phyloP scores from a whole-genome alignment of 2,888 invertebrate species.

The Geotrupes spiniger region DNA sequence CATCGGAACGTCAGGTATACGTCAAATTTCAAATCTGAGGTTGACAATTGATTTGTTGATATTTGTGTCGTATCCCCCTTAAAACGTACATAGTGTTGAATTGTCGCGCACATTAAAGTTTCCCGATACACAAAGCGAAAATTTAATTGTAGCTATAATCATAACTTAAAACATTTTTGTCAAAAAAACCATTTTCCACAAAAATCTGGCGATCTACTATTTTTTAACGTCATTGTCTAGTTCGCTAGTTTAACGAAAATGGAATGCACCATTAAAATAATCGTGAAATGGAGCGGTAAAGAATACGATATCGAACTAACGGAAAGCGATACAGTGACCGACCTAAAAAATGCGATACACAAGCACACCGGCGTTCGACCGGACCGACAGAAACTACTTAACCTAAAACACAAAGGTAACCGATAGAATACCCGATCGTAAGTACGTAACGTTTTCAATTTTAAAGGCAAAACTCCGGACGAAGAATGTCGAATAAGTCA shows the following conservation, averaged over 20 bases:
- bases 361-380: constrained; percentile 87
- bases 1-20: no score
- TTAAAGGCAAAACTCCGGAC: constrained; percentile 75
- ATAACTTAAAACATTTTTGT: no score
- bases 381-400: constrained; percentile 90
- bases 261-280: constrained; percentile 53
- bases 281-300: constrained; percentile 92
- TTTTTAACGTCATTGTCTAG: no score
- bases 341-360: constrained; percentile 81
- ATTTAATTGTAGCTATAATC: no score
- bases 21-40: no score
- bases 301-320: constrained; percentile 80
- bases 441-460: constrained; percentile 2
- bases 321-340: constrained; percentile 75
- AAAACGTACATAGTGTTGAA: no score
- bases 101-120: no score
- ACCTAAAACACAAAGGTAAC: constrained; percentile 87
- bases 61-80: no score
- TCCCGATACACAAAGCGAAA: no score
- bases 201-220: no score
- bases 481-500: constrained; percentile 75
- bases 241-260: constrained; percentile 27
- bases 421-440: background rate
- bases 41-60: no score
- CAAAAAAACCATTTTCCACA: no score